phyloP scores from a whole-genome alignment of 2,888 invertebrate genomes.

The Callinectes sapidus region DNA sequence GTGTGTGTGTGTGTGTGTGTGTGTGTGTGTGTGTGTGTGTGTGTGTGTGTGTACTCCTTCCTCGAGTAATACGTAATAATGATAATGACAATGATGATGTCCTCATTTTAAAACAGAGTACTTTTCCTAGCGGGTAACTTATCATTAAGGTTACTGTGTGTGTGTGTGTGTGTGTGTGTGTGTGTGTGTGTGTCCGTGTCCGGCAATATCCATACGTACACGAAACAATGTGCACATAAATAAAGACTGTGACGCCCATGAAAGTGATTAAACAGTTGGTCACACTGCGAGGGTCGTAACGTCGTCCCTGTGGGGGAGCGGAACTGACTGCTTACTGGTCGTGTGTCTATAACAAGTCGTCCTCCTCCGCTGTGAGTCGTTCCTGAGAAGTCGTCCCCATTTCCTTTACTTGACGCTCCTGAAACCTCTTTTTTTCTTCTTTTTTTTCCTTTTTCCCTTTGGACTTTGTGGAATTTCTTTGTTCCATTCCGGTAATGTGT shows the following conservation, averaged over 20 bases:
- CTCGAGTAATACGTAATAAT: constrained; percentile 20
- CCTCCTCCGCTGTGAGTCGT: too few species aligned
- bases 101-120: background rate
- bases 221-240: background rate
- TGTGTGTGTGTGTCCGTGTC: constrained; percentile 20
- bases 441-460: background rate
- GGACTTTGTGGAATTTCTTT: too few species aligned
- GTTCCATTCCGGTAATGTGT: too few species aligned
- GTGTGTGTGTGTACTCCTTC: constrained; percentile 13
- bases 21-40: background rate
- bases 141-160: constrained; percentile 14
- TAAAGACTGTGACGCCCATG: background rate
- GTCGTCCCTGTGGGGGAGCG: too few species aligned
- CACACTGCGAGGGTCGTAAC: too few species aligned
- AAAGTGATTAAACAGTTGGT: too few species aligned
- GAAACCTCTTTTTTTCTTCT: background rate
- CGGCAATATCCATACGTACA: background rate
- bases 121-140: constrained; percentile 13
- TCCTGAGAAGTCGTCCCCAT: too few species aligned
- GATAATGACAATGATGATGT: constrained; percentile 7
- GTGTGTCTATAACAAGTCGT: too few species aligned
- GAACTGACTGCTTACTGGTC: too few species aligned
- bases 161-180: constrained; percentile 36
- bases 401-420: too few species aligned
- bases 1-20: background rate